Base-by-base conservation (phyloP, 2,888 invertebrate species). In the Andrena flavipes region DNA sequence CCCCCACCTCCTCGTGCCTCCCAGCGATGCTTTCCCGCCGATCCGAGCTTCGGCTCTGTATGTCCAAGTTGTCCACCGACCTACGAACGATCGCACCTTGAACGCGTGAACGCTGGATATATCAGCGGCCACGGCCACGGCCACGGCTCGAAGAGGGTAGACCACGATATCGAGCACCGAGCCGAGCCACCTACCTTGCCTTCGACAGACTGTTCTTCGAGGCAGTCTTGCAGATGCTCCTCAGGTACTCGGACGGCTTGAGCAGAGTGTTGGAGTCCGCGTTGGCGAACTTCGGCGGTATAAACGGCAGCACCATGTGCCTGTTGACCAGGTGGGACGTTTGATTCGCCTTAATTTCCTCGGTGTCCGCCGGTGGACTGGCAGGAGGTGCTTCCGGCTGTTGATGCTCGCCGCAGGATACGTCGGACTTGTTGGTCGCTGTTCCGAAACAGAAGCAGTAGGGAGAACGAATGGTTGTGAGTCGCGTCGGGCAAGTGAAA, bases 191-290 rank as follows among this genome's bases (percentile, higher is more conserved):
- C 63, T 80, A 94, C 94, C 94, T 93, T 70, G 94, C 93, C 84
- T 94, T 94, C 26, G 93, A 93, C 23, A 94, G 87, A 67, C 90
- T 93, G 84, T 89, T 92, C 82, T 92, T 93, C 7, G 89, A 30
- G 0, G 91, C 75, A 10, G 70, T 75, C 75, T 94, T 94, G 92
- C 96, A 97, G 94, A 98, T 97, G 93, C 98, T 98, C 93, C 96
- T 96, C 90, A 98, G 95, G 94, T 98, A 98, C 94, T 98, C 98
- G 84, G 98, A 98, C 74, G 98, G 98, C 93, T 98, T 98, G 93
- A 98, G 98, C 88, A 98, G 96, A 81, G 97, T 96, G 94, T 98
- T 97, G 80, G 97, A 96, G 92, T 97, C 97, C 94, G 95, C 95
- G 92, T 96, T 95, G 74, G 97, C 97, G 95, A 98, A 98, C 94